Evolutionary conservation across 2,113 vertebrate genomes (phyloP).

Genomic region (Vombatus ursinus): DNA sequence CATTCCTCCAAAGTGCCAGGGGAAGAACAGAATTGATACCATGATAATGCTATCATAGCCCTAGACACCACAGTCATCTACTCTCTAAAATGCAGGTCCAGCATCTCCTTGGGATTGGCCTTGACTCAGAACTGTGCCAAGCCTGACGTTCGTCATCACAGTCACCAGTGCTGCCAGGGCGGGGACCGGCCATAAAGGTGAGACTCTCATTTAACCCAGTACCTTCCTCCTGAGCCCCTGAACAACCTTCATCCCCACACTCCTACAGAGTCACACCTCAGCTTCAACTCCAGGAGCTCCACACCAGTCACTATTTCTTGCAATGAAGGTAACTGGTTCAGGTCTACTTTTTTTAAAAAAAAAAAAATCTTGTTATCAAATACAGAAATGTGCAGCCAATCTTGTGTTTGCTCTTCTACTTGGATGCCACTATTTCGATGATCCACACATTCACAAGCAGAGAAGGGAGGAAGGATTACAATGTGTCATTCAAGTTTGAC

Average conservation of each 20-base stretch:
- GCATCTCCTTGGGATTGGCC: no score
- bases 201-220: not conserved
- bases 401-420: not conserved
- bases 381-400: not conserved
- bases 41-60: not conserved
- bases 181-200: no score
- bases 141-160: not conserved
- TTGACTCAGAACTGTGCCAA: not conserved
- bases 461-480: not conserved
- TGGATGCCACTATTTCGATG: not conserved
- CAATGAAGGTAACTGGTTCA: not conserved
- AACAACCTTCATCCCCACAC: not conserved
- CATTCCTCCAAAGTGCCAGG: no score
- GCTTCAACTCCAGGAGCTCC: no score
- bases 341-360: no score
- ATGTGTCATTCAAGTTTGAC: not conserved
- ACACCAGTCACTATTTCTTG: not conserved
- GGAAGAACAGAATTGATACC: no score
- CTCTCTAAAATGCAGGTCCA: not conserved
- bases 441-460: not conserved
- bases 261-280: no score
- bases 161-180: no score
- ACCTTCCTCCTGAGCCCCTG: not conserved
- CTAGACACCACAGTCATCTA: not conserved
- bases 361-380: no score